Conservation (phyloP, 37 sponge, comb jelly and placozoan species). For the Beroe forskalii region DNA sequence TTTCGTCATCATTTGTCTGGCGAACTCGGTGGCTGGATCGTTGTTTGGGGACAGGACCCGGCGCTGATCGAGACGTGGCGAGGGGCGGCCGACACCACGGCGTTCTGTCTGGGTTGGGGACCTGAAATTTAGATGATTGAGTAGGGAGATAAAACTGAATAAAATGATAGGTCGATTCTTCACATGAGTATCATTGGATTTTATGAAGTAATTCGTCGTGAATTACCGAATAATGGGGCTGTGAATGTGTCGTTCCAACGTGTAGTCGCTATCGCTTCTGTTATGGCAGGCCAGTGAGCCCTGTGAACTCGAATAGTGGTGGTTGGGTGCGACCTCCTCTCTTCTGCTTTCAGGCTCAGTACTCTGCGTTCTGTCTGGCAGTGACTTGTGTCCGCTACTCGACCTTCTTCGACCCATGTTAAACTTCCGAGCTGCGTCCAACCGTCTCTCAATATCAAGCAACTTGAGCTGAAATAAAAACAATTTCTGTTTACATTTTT, state of each 20-base stretch:
- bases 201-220: background rate
- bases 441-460: constrained; percentile 28
- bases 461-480: constrained; percentile 36
- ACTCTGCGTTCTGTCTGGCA: constrained; percentile 30
- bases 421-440: constrained; percentile 47
- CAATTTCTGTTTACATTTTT: background rate
- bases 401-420: constrained; percentile 34
- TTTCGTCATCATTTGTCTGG: constrained; percentile 46
- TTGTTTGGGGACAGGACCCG: constrained; percentile 2
- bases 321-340: background rate
- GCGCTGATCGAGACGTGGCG: background rate
- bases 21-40: constrained; percentile 39
- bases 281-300: constrained; percentile 11
- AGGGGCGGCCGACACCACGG: background rate
- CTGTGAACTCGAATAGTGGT: background rate
- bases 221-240: background rate
- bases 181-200: too few relatives aligned
- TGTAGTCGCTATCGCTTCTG: constrained; percentile 38
- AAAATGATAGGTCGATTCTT: too few relatives aligned
- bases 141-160: too few relatives aligned
- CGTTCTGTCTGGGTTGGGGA: constrained; percentile 3
- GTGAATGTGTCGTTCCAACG: background rate
- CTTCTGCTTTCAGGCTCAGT: background rate
- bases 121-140: background rate
- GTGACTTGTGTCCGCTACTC: constrained; percentile 50